Conservation (phyloP, 2,113 vertebrate species). For the Hoplias malabaricus region DNA sequence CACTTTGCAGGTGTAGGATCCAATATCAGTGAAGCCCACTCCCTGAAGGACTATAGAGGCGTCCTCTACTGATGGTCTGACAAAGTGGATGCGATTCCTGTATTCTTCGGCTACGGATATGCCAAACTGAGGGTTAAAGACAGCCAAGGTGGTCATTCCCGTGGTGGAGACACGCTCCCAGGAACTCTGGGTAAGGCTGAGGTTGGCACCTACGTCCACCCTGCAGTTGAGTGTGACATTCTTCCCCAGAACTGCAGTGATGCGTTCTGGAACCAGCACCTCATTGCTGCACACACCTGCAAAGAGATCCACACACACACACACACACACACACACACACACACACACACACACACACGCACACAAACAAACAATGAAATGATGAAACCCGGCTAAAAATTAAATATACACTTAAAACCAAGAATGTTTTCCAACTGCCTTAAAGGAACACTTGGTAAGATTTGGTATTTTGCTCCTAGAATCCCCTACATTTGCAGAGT, state of each 20-base stretch:
- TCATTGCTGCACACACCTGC: conserved; percentile 86
- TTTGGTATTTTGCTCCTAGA: too few relatives aligned
- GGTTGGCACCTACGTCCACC: conserved; percentile 82
- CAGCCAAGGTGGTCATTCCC: conserved; percentile 84
- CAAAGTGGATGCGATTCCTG: conserved; percentile 82
- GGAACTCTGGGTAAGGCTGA: conserved; percentile 90
- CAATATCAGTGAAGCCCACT: conserved; percentile 86
- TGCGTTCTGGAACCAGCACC: conserved; percentile 81
- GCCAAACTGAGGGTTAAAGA: conserved; percentile 89
- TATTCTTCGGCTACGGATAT: conserved; percentile 85
- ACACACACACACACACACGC: too few relatives aligned
- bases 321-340: background rate
- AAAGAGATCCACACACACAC: conserved; percentile 8
- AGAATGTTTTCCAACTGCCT: too few relatives aligned
- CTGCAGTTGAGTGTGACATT: conserved; percentile 88
- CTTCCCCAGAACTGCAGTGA: conserved; percentile 90
- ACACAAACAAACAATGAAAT: too few relatives aligned
- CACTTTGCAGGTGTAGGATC: conserved; percentile 92
- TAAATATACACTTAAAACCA: too few relatives aligned
- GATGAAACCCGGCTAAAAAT: too few relatives aligned
- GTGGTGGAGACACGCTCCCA: conserved; percentile 88
- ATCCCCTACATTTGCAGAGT: too few relatives aligned
- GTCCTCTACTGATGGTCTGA: conserved; percentile 84
- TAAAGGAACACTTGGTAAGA: too few relatives aligned
- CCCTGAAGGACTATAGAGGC: conserved; percentile 86